Evolutionary conservation across 2,888 invertebrate species (phyloP).

Genomic region (Proisotoma minuta): DNA sequence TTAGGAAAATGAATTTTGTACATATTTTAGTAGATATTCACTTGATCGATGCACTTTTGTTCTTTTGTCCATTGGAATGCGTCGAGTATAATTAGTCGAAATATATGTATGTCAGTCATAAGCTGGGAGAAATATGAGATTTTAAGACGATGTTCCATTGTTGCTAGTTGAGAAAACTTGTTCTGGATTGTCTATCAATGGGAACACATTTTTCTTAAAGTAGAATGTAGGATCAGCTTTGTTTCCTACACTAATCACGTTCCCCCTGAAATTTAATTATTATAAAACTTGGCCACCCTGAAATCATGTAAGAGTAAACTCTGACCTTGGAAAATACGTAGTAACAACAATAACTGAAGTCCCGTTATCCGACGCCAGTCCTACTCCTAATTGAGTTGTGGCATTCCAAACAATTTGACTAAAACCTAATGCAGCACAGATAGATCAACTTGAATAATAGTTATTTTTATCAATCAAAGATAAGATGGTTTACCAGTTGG

Average conservation of each 20-base stretch:
- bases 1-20: no score
- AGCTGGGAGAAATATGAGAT: not conserved
- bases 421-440: conserved; percentile 2
- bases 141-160: not conserved
- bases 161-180: not conserved
- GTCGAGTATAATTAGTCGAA: no score
- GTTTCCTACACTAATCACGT: conserved; percentile 26
- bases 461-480: not conserved
- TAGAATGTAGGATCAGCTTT: conserved; percentile 14
- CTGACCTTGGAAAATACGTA: conserved; percentile 23
- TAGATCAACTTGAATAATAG: not conserved
- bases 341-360: conserved; percentile 27
- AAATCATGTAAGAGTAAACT: no score
- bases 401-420: conserved; percentile 34
- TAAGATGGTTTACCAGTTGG: conserved; percentile 16
- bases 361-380: conserved; percentile 19
- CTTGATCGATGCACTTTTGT: no score
- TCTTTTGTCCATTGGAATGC: no score
- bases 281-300: no score
- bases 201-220: conserved; percentile 37
- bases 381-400: conserved; percentile 29
- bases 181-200: conserved; percentile 1
- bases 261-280: no score
- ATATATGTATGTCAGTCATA: no score
- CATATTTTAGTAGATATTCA: no score